Evolutionary conservation across 2,113 vertebrate genomes (phyloP).

Genomic region (Orthonyx spaldingii): DNA sequence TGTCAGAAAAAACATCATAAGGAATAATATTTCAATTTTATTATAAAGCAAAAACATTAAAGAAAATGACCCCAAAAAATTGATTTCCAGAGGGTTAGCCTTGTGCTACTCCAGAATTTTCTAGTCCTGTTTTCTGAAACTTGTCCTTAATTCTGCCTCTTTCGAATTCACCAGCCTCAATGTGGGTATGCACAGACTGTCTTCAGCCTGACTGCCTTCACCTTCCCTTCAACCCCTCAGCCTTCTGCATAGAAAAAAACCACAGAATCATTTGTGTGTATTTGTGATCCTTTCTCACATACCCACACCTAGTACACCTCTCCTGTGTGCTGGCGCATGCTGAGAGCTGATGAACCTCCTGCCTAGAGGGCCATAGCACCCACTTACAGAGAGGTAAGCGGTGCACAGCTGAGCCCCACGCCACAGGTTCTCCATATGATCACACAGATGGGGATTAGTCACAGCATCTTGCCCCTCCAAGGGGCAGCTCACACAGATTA

Average conservation of each 20-base stretch:
- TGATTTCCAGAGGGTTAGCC: background rate
- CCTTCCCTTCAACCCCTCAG: background rate
- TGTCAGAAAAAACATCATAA: background rate
- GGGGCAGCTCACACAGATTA: background rate
- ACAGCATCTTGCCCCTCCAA: background rate
- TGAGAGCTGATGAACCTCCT: background rate
- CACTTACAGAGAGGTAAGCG: background rate
- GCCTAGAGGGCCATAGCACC: background rate
- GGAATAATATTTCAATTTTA: background rate
- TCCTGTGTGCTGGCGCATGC: background rate
- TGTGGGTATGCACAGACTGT: background rate
- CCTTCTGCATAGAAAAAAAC: background rate
- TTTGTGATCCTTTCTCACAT: background rate
- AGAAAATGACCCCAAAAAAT: background rate
- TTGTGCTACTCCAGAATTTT: background rate
- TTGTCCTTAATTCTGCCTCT: background rate
- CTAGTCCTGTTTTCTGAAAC: background rate
- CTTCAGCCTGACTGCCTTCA: background rate
- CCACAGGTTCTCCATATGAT: background rate
- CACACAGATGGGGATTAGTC: background rate
- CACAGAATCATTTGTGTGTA: accelerated
- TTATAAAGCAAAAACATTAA: background rate
- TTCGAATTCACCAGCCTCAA: background rate
- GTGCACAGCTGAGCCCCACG: background rate
- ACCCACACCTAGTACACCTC: background rate